phyloP scores from a whole-genome alignment of 2,888 invertebrate genomes.

The Perithous albicinctus region DNA sequence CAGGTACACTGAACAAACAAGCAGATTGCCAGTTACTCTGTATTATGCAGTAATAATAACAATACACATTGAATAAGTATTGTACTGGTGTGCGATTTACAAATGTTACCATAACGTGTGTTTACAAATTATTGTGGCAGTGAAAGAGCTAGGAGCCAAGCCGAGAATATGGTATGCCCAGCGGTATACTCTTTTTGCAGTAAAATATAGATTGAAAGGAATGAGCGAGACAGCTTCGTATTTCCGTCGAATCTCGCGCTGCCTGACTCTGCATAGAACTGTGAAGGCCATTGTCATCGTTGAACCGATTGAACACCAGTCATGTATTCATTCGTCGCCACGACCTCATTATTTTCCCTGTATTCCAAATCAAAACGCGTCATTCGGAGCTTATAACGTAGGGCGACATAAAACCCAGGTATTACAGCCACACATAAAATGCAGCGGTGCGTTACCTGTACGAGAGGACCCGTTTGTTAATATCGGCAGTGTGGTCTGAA shows the following conservation, averaged over 20 bases:
- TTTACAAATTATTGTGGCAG: background rate
- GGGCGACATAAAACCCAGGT: background rate
- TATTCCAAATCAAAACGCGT: background rate
- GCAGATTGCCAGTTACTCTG: constrained; percentile 4
- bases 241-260: background rate
- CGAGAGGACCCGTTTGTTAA: background rate
- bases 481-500: too few species aligned
- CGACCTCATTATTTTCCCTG: constrained; percentile 22
- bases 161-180: background rate
- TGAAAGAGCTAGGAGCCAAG: background rate
- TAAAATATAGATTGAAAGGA: constrained; percentile 13
- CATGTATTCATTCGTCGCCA: constrained; percentile 3
- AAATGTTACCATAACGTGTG: background rate
- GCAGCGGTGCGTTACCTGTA: background rate
- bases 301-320: constrained; percentile 17
- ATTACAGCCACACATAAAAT: background rate
- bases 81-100: background rate
- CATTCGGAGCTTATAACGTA: background rate
- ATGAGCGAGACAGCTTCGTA: constrained; percentile 1
- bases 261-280: too few species aligned
- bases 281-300: constrained; percentile 13
- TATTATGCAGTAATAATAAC: constrained; percentile 8
- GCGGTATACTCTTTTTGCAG: constrained; percentile 2
- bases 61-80: background rate
- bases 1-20: constrained; percentile 26